Conservation (phyloP, 2,113 vertebrate genomes). For the Apodemus sylvaticus region DNA sequence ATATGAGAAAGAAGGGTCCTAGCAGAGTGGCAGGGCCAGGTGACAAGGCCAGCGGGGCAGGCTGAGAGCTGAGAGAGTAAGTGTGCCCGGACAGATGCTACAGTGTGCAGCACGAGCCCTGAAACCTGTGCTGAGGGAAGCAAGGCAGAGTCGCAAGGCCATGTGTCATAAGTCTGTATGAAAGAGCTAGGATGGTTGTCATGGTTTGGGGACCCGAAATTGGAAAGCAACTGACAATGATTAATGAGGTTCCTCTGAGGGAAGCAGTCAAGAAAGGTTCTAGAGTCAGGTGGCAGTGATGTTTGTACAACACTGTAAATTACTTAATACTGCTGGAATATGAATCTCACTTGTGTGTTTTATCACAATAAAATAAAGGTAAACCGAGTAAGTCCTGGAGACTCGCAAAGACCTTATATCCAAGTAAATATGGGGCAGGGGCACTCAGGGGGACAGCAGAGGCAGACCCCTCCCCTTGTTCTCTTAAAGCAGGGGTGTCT, state of each 20-base stretch:
- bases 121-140: background rate
- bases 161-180: background rate
- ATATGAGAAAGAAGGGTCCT: background rate
- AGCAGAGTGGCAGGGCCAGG: background rate
- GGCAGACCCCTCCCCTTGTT: background rate
- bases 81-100: background rate
- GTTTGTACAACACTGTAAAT: background rate
- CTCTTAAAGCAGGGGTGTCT: background rate
- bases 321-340: background rate
- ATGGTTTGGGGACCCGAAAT: background rate
- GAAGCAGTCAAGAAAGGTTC: background rate
- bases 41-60: background rate
- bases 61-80: background rate
- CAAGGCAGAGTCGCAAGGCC: background rate
- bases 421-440: background rate
- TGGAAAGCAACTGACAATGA: background rate
- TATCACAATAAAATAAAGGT: background rate
- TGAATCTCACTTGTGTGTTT: background rate
- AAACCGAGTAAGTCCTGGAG: background rate
- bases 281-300: background rate
- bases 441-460: background rate
- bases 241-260: background rate
- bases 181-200: background rate
- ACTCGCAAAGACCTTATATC: background rate
- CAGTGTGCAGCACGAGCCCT: background rate